Base-by-base conservation (phyloP, 2,888 invertebrate species). In the Oscheius myriophilus region DNA sequence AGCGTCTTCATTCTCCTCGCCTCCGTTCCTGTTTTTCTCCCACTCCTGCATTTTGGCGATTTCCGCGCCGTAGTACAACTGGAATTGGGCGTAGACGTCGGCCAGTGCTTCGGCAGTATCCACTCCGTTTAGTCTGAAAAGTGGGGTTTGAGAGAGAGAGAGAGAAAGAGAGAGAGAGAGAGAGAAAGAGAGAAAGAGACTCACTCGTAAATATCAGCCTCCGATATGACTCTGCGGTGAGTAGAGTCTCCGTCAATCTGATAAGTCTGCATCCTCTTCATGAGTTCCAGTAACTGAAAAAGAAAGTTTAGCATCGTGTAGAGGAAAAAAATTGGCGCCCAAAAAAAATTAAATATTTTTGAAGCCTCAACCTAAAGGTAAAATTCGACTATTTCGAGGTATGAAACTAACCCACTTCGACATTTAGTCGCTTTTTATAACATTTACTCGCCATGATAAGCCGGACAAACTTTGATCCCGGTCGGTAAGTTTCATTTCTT, bases 1-100 rank as follows among this genome's bases (percentile, higher is more conserved):
- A n/a, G n/a, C n/a, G n/a, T n/a, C n/a, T n/a, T n/a, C 33, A 9
- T 33, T 33, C 33, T 33, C 61, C 3, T 12, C 39, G 7, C 49
- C 49, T 25, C 49, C 64, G 49, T 41, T 53, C 46, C 49, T 45
- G 33, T 21, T 26, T 33, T 69, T 70, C 61, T 84, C 85, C 80
- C 81, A 80, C 41, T 67, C 69, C 7, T 64, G 57, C 89, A 89
- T 88, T 67, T 86, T 84, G n/a, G 86, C 84, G 39, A 89, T 80
- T 66, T 88, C 88, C 4, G 91, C 91, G 0, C 93, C 92, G 87
- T 97, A 96, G 88, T 96, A 94, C 21, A 80, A 65, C 51, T 73
- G 73, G 87, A 97, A 97, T 86, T 96, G 95, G 78, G 93, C 92
- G 87, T 94, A 94, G 1, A 94, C 92, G 85, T 98, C 98, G 70